A percentile compares a stretch with the other conserved stretches of the same genome.
Conservation (phyloP, 2,888 invertebrate genomes). For the Phortica magna region DNA sequence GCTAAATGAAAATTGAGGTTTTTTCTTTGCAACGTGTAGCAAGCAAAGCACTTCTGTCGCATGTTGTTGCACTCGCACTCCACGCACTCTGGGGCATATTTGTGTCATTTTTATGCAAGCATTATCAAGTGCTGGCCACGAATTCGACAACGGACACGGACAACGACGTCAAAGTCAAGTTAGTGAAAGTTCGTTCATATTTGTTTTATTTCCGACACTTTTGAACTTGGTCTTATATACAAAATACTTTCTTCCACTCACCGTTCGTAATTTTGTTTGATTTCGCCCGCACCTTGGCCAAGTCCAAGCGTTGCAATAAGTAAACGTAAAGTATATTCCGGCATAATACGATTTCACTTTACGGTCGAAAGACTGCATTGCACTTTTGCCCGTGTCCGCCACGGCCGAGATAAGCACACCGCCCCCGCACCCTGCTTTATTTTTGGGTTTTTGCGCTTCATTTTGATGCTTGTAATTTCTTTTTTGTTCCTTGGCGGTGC, state of each 20-base stretch:
- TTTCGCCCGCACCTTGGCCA: not conserved
- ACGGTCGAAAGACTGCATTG: not conserved
- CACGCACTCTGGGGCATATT: not conserved
- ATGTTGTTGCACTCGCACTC: not conserved
- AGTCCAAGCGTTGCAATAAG: conserved; percentile 5
- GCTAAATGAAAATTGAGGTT: not conserved
- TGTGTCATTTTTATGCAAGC: conserved; percentile 8
- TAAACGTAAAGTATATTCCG: conserved; percentile 18
- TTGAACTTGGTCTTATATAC: conserved; percentile 1
- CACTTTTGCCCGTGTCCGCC: conserved; percentile 5
- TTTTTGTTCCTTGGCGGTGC: not conserved
- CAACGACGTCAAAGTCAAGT: not conserved
- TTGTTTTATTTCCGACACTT: conserved; percentile 13
- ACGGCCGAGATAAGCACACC: not conserved
- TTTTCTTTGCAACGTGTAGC: not conserved
- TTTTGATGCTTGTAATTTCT: not conserved
- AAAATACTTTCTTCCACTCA: too few relatives aligned
- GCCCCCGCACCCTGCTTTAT: not conserved
- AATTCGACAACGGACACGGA: not conserved
- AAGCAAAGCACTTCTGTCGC: not conserved
- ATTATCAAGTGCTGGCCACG: conserved; percentile 4
- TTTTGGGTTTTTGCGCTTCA: not conserved
- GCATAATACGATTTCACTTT: conserved; percentile 15
- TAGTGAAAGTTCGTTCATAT: conserved; percentile 24
- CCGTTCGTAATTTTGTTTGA: not conserved